These are phyloP conservation scores for Andinoacara biseriatus DNA, from an alignment of 2,113 vertebrate species.

Conservation along the genomic window DNA sequence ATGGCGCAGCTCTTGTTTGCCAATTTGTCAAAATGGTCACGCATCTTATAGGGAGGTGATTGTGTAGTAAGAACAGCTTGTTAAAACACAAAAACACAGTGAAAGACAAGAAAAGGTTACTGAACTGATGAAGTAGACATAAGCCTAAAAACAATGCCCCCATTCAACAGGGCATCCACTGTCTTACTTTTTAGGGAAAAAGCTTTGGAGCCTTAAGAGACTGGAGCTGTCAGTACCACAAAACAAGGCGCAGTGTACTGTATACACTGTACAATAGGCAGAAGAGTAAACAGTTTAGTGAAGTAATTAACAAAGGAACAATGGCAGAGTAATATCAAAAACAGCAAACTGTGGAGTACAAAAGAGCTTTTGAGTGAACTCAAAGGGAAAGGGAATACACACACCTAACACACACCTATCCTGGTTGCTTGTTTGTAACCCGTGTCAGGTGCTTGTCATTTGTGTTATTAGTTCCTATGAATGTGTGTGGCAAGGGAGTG, in stretches of 20 bases:
- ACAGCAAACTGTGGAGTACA: constrained; percentile 40
- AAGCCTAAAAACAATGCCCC: background rate
- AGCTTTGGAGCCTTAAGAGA: constrained; percentile 12
- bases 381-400: constrained; percentile 1
- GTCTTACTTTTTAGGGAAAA: constrained; percentile 4
- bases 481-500: constrained; percentile 63
- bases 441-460: constrained; percentile 48
- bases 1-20: background rate
- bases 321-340: constrained; percentile 36
- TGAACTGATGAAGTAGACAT: constrained; percentile 5
- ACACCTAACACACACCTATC: constrained; percentile 38
- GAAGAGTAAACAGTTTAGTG: constrained; percentile 48
- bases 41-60: constrained; percentile 10
- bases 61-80: background rate
- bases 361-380: constrained; percentile 31
- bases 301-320: constrained; percentile 57
- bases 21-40: constrained; percentile 32
- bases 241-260: constrained; percentile 2
- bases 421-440: constrained; percentile 39
- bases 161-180: background rate
- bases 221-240: constrained; percentile 25
- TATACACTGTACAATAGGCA: constrained; percentile 8
- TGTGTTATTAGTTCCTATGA: constrained; percentile 20
- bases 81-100: constrained; percentile 9
- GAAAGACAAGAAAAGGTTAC: constrained; percentile 30